Percentiles rank a stretch among this genome's conserved stretches.
Conservation (phyloP, 2,888 invertebrate species). For the Colostygia pectinataria region DNA sequence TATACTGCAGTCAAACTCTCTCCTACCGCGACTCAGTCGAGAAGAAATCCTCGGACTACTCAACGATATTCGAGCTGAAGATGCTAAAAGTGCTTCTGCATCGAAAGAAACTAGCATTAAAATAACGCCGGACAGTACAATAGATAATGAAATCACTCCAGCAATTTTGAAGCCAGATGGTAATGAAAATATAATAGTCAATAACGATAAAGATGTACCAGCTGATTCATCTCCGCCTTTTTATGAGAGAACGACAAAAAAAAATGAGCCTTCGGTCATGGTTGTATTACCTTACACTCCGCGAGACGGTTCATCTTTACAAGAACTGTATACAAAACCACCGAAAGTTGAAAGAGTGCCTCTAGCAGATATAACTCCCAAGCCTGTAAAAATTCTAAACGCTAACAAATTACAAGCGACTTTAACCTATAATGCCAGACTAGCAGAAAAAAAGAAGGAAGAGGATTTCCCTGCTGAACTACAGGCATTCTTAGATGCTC, state of each 20-base stretch:
- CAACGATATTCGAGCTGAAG: slow-evolving; percentile 84
- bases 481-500: slow-evolving; percentile 68
- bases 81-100: slow-evolving; percentile 59
- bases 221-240: slow-evolving; percentile 38
- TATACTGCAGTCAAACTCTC: slow-evolving; percentile 83
- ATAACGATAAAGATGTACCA: slow-evolving; percentile 35
- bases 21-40: slow-evolving; percentile 85
- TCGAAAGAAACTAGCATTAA: slow-evolving; percentile 43
- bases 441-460: slow-evolving; percentile 48
- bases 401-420: slow-evolving; percentile 47
- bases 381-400: slow-evolving; percentile 44
- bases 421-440: slow-evolving; percentile 46
- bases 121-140: slow-evolving; percentile 44
- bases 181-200: slow-evolving; percentile 37
- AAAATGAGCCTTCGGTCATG: slow-evolving; percentile 76
- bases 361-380: slow-evolving; percentile 56
- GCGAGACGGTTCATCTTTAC: slow-evolving; percentile 79
- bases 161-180: slow-evolving; percentile 35
- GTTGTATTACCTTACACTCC: slow-evolving; percentile 86
- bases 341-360: slow-evolving; percentile 84
- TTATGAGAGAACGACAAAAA: slow-evolving; percentile 58
- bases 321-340: slow-evolving; percentile 86
- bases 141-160: slow-evolving; percentile 57
- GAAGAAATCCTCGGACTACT: slow-evolving; percentile 86
- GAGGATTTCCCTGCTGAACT: slow-evolving; percentile 64